Conservation (phyloP, 2,113 vertebrate genomes). For the Narcine bancroftii region DNA sequence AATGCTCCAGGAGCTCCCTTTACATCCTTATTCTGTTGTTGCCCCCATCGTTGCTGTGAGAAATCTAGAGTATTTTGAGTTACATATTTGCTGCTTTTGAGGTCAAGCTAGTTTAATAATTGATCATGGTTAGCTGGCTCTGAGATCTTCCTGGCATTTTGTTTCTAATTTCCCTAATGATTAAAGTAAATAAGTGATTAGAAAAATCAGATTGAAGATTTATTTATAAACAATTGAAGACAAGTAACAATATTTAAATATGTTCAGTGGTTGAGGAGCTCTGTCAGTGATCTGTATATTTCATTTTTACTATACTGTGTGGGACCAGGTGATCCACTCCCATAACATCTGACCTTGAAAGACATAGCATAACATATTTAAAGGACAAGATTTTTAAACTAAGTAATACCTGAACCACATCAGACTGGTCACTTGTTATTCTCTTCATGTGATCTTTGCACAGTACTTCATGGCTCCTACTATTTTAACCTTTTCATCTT, state of each 20-base stretch:
- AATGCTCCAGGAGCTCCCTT: background rate
- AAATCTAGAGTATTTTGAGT: background rate
- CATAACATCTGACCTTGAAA: background rate
- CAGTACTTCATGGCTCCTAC: background rate
- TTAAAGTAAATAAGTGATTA: background rate
- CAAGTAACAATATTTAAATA: background rate
- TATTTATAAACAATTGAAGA: background rate
- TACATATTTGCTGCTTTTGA: background rate
- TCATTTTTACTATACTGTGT: background rate
- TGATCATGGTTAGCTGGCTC: background rate
- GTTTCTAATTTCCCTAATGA: too few relatives aligned
- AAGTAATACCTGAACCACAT: background rate
- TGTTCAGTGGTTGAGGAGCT: background rate
- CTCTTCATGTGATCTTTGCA: background rate
- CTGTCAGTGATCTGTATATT: background rate
- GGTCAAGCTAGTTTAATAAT: background rate
- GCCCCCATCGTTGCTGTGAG: background rate
- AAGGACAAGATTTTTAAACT: background rate
- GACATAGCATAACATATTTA: background rate
- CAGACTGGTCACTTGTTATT: background rate
- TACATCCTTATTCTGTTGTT: background rate
- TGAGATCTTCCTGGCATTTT: background rate
- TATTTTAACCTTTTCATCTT: background rate
- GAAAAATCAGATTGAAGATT: background rate
- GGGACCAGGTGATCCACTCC: background rate